Percentiles rank a stretch among this genome's conserved stretches.
Evolutionary conservation across 2,797 vertebrate species (phyloP).

Genomic region (Manis crassicaudata): DNA sequence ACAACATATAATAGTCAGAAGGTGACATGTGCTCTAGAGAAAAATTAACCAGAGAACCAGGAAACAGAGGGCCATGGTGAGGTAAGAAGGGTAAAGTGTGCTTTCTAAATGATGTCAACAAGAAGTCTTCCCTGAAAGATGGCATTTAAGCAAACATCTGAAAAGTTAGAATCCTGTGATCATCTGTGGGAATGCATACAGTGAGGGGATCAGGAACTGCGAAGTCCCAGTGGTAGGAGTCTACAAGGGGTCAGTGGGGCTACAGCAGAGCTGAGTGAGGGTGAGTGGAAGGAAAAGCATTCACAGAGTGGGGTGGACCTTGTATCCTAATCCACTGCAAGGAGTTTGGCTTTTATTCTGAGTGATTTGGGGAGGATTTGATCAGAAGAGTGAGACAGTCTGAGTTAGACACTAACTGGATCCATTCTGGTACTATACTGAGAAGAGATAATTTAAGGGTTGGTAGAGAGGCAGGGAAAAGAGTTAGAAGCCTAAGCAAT

Average conservation of each 20-base stretch:
- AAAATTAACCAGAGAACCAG: neutral
- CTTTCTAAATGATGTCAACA: neutral
- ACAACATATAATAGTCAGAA: neutral
- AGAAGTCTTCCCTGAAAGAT: neutral
- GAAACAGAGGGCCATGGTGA: neutral
- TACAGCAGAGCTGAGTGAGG: neutral
- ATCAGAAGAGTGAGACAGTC: neutral
- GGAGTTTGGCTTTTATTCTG: neutral
- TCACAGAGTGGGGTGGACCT: neutral
- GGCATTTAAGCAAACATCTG: neutral
- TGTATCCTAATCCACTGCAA: neutral
- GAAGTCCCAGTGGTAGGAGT: neutral
- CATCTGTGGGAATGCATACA: neutral
- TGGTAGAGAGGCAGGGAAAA: neutral
- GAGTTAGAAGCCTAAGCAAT: neutral
- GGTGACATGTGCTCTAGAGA: neutral
- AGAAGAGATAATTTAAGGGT: neutral
- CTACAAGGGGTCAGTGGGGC: neutral
- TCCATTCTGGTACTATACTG: neutral
- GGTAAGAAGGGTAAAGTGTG: neutral
- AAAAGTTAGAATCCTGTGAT: neutral
- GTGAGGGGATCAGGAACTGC: neutral
- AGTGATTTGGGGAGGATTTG: neutral
- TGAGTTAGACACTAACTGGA: neutral
- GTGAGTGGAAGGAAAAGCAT: neutral